Evolutionary conservation across 2,797 vertebrate genomes (phyloP), one percentile per base, ranked within the genome.

Genomic region (Sebastes alutus): DNA sequence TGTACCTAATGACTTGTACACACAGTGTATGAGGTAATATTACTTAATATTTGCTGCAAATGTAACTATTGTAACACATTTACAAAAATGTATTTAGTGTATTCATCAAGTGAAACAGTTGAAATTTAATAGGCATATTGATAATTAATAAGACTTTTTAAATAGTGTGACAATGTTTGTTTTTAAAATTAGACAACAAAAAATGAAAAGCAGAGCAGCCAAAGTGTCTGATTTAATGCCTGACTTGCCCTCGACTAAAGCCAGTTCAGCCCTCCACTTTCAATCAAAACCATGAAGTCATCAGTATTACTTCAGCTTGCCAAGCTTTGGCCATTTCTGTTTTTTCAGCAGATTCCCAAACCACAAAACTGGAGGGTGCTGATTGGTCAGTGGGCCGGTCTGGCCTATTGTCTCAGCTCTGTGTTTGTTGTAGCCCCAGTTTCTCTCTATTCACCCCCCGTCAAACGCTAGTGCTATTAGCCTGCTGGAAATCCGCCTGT

Each of bases 341-440:
- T 93, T 95, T 93, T 95, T 96, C 95, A 95, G 95, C 95, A 96
- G 92, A 95, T 95, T 96, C 93, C 91, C 90, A 93, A 93, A 90
- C 85, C 84, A 94, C 92, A 94, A 93, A 94, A 92, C 87, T 85
- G 89, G 73, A 76, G 65, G 14, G 6, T 76, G 78, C 87, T 94
- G 93, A 95, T 96, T 95, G 94, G 94, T 86, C 91, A 10, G 75
- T 55, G 69, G 49, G 49, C 68, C 35, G 13, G 86, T 79, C 72
- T 60, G 73, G 83, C 89, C 89, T 87, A 88, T 95, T 95, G 93
- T 95, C 87, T 90, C 67, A 58, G 58, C 2, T 4, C 59, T 70
- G 75, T 55, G 84, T 90, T 90, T 89, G 91, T 86, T 85, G 87
- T 89, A 90, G 80, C 85, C 77, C 55, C 77, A 33, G 52, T 87